phyloP scores from a whole-genome alignment of 2,888 invertebrate genomes.

The Cerastis leucographa region DNA sequence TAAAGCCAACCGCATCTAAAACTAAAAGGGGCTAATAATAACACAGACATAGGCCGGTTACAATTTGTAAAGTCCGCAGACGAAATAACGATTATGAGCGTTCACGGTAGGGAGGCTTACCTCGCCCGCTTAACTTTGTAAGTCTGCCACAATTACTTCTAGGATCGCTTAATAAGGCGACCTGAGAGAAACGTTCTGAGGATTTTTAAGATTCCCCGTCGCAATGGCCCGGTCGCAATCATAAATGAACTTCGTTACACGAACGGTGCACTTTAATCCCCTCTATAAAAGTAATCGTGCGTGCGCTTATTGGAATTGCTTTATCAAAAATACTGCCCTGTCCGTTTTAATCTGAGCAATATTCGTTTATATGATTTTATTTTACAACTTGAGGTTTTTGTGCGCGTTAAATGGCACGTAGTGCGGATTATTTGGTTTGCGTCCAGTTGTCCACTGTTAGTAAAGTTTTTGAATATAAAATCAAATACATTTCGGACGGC shows the following conservation, averaged over 20 bases:
- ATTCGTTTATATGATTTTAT: slow-evolving; percentile 72
- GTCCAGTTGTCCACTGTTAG: background rate
- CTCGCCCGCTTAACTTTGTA: slow-evolving; percentile 87
- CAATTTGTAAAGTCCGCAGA: slow-evolving; percentile 89
- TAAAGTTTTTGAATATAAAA: background rate
- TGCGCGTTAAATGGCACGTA: slow-evolving; percentile 54
- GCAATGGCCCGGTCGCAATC: slow-evolving; percentile 69
- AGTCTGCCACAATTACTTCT: slow-evolving; percentile 88
- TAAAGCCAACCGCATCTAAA: slow-evolving; percentile 53
- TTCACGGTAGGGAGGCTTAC: slow-evolving; percentile 83
- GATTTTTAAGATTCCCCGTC: slow-evolving; percentile 82
- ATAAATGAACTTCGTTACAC: slow-evolving; percentile 79
- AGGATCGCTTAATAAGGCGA: slow-evolving; percentile 85
- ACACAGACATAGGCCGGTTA: slow-evolving; percentile 75
- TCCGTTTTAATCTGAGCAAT: slow-evolving; percentile 74
- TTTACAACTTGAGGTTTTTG: slow-evolving; percentile 68
- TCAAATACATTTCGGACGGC: background rate
- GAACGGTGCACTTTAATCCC: slow-evolving; percentile 82
- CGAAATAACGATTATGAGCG: slow-evolving; percentile 89
- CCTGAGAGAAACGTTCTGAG: slow-evolving; percentile 80
- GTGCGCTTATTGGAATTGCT: slow-evolving; percentile 84
- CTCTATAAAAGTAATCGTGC: slow-evolving; percentile 85
- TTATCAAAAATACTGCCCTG: slow-evolving; percentile 80
- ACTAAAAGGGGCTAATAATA: slow-evolving; percentile 70
- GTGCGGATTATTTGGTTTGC: slow-evolving; percentile 39